phyloP scores from a whole-genome alignment of 2,113 vertebrate species.

The Silurus glanis region DNA sequence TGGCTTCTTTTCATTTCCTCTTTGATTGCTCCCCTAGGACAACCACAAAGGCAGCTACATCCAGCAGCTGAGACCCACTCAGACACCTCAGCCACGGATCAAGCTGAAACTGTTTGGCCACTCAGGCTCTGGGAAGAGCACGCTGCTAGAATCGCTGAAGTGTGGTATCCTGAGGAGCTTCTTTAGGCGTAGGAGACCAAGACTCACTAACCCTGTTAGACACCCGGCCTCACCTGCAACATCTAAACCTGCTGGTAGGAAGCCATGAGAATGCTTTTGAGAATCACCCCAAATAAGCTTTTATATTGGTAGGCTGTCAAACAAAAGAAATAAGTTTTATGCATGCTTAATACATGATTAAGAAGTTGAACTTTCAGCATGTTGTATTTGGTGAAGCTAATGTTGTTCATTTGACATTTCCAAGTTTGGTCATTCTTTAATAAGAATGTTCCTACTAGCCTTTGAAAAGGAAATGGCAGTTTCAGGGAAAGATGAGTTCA shows the following conservation, averaged over 20 bases:
- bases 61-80: slow-evolving; percentile 87
- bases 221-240: slow-evolving; percentile 89
- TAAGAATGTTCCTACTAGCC: background rate
- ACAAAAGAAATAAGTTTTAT: background rate
- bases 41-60: slow-evolving; percentile 84
- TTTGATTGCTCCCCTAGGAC: slow-evolving; percentile 73
- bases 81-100: slow-evolving; percentile 83
- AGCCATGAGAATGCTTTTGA: background rate
- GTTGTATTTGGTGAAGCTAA: background rate
- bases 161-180: slow-evolving; percentile 94
- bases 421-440: background rate
- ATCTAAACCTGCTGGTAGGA: slow-evolving; percentile 85
- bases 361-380: background rate
- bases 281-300: background rate
- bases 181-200: slow-evolving; percentile 86
- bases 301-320: background rate
- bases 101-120: slow-evolving; percentile 95
- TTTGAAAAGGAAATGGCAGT: slow-evolving; percentile 18
- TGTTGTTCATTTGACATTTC: background rate
- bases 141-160: slow-evolving; percentile 91
- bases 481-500: background rate
- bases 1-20: slow-evolving; percentile 19
- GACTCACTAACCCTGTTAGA: slow-evolving; percentile 79
- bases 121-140: slow-evolving; percentile 86
- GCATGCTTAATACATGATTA: background rate